A percentile compares a stretch with the other conserved stretches of the same genome.
phyloP scores from a whole-genome alignment of 2,888 invertebrate genomes.

The Meloe dianella region DNA sequence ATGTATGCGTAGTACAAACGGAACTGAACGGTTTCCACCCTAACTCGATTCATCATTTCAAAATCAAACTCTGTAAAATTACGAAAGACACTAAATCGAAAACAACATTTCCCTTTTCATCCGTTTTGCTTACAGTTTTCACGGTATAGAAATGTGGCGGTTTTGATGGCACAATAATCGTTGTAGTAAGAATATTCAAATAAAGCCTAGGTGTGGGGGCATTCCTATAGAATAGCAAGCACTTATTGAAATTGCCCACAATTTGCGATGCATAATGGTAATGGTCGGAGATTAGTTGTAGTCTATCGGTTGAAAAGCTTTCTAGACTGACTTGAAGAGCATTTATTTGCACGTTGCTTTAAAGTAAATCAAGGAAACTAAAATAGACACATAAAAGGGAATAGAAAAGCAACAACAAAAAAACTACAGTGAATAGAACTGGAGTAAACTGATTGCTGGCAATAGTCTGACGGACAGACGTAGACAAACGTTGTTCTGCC shows the following conservation, averaged over 20 bases:
- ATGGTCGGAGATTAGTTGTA: neutral
- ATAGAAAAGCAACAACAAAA: neutral
- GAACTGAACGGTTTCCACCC: slow-evolving; percentile 4
- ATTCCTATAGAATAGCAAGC: neutral
- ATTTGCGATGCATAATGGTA: neutral
- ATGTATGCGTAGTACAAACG: neutral
- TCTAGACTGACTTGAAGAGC: slow-evolving; percentile 20
- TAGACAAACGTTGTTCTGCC: slow-evolving; percentile 39
- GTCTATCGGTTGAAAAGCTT: neutral
- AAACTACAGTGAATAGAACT: slow-evolving; percentile 17
- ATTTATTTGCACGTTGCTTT: slow-evolving; percentile 31
- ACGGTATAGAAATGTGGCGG: neutral
- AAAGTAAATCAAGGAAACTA: slow-evolving; percentile 33
- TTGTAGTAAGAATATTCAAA: neutral
- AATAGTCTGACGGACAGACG: slow-evolving; percentile 38
- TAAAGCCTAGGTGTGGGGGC: neutral
- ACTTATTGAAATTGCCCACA: neutral
- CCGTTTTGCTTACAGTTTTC: neutral
- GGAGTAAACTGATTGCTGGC: slow-evolving; percentile 33
- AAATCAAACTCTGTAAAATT: slow-evolving; percentile 7
- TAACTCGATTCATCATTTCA: neutral
- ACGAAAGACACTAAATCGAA: neutral
- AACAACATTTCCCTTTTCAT: neutral
- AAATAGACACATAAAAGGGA: slow-evolving; percentile 26
- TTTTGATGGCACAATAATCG: neutral